Conservation (phyloP, 2,888 invertebrate genomes). For the Lycia hirtaria region DNA sequence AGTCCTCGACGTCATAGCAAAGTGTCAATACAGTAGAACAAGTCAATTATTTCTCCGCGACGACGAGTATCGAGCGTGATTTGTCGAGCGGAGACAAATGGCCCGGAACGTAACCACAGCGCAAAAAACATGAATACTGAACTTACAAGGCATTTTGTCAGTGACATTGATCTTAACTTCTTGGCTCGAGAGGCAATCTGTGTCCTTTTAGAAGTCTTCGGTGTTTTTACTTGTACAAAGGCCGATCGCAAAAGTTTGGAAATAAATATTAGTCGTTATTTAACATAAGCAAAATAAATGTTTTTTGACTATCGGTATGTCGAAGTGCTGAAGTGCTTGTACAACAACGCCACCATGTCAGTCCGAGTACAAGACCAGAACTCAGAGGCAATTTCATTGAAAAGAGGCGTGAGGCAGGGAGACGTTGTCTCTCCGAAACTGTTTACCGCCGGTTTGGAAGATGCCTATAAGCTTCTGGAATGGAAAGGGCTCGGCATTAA, state of each 20-base stretch:
- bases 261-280: neutral
- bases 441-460: too few relatives aligned
- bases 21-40: constrained; percentile 10
- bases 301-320: too few relatives aligned
- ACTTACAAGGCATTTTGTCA: neutral
- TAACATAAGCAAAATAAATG: too few relatives aligned
- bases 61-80: constrained; percentile 9
- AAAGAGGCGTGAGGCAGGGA: too few relatives aligned
- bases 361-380: too few relatives aligned
- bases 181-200: neutral
- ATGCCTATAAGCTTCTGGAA: too few relatives aligned
- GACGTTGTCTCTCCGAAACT: too few relatives aligned
- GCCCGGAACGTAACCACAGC: constrained; percentile 12
- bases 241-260: neutral
- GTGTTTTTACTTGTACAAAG: neutral
- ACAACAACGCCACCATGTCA: too few relatives aligned
- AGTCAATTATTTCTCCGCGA: constrained; percentile 10
- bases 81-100: constrained; percentile 16
- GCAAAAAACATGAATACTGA: neutral
- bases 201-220: neutral
- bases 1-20: constrained; percentile 1
- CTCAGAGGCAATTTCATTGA: too few relatives aligned
- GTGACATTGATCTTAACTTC: neutral
- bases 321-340: too few relatives aligned
- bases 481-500: too few relatives aligned